Conservation (phyloP, 2,797 vertebrate genomes). For the Acipenser ruthenus region DNA sequence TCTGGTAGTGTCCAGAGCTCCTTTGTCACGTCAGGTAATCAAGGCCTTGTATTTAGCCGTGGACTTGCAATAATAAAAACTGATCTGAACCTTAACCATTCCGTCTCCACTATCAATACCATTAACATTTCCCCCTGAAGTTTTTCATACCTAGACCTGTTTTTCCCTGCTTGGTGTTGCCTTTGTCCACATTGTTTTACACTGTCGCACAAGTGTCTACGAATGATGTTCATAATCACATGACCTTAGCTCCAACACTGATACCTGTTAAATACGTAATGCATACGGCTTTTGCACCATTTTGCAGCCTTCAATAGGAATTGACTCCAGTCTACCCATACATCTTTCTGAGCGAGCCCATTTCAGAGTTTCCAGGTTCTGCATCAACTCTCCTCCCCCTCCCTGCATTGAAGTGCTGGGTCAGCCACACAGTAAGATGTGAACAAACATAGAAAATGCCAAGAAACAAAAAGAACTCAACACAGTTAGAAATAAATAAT, state of each 20-base stretch:
- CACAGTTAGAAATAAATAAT: conserved; percentile 32
- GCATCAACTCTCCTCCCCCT: neutral
- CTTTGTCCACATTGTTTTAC: too few relatives aligned
- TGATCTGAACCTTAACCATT: conserved; percentile 10
- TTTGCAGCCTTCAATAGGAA: too few relatives aligned
- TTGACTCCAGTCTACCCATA: neutral
- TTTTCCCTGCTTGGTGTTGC: too few relatives aligned
- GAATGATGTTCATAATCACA: too few relatives aligned
- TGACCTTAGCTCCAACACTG: too few relatives aligned
- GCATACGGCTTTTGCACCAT: too few relatives aligned
- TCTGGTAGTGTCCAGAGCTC: conserved; percentile 4
- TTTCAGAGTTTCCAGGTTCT: conserved; percentile 11
- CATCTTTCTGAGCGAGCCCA: conserved; percentile 3
- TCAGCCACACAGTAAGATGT: neutral
- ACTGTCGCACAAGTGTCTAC: too few relatives aligned
- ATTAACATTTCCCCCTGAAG: conserved; percentile 5
- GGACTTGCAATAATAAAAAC: conserved; percentile 10
- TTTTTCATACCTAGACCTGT: neutral
- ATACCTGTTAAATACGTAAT: too few relatives aligned
- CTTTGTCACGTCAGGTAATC: conserved; percentile 9
- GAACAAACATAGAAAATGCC: conserved; percentile 47
- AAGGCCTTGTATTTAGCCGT: neutral
- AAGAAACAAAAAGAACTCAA: conserved; percentile 21
- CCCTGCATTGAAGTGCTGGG: neutral
- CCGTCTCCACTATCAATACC: conserved; percentile 2